phyloP scores from a whole-genome alignment of 2,888 invertebrate genomes.

The Sussaba pulchella region DNA sequence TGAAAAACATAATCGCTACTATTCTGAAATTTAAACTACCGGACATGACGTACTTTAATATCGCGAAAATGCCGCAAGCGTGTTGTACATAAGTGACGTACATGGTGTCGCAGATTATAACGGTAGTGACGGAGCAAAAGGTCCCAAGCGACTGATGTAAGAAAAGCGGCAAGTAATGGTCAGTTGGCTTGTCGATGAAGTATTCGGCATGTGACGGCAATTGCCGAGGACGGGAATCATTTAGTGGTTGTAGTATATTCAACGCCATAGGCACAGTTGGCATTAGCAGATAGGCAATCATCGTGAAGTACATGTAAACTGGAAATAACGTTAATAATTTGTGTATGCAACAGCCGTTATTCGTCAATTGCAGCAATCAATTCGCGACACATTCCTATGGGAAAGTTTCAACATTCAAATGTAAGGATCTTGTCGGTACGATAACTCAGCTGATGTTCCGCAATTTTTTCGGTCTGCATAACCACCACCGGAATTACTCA shows the following conservation, averaged over 20 bases:
- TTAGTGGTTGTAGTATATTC: slow-evolving; percentile 46
- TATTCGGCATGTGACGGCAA: slow-evolving; percentile 61
- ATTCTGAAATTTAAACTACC: too few species aligned
- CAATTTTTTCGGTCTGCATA: too few species aligned
- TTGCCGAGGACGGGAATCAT: slow-evolving; percentile 51
- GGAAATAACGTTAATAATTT: too few species aligned
- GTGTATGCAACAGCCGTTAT: too few species aligned
- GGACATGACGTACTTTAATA: slow-evolving; percentile 36
- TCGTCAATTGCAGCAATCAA: too few species aligned
- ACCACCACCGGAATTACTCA: too few species aligned
- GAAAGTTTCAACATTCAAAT: too few species aligned
- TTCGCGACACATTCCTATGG: too few species aligned
- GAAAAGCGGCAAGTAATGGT: slow-evolving; percentile 47
- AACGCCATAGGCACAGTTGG: slow-evolving; percentile 53
- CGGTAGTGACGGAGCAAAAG: slow-evolving; percentile 43
- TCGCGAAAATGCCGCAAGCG: slow-evolving; percentile 57
- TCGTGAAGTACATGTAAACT: slow-evolving; percentile 58
- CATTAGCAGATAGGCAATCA: slow-evolving; percentile 53
- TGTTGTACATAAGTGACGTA: slow-evolving; percentile 57
- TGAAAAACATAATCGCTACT: too few species aligned
- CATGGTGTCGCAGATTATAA: slow-evolving; percentile 55
- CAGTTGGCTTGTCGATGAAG: slow-evolving; percentile 52
- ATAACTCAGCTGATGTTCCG: too few species aligned
- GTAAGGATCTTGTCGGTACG: too few species aligned
- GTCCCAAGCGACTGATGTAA: slow-evolving; percentile 55